These are phyloP conservation scores for Tetraneura akinire DNA, from an alignment of 1,140 invertebrate species.

Conservation along the genomic window DNA sequence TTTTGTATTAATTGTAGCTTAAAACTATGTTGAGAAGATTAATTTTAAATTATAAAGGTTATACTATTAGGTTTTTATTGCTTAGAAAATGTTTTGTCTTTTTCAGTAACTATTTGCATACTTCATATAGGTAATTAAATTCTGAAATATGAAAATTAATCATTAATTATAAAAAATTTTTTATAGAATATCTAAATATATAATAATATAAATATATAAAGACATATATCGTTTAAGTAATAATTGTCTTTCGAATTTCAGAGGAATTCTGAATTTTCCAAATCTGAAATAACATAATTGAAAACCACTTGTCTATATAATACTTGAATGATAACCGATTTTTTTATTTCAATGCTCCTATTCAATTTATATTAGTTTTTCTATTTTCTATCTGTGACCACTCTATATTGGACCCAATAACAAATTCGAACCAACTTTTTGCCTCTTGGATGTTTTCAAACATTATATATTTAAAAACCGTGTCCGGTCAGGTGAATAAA, in stretches of 20 bases:
- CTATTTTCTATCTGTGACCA: slow-evolving; percentile 6
- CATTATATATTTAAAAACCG: slow-evolving; percentile 42
- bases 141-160: no score
- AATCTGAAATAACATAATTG: no score
- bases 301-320: not conserved
- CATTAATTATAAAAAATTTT: no score
- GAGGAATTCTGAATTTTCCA: not conserved
- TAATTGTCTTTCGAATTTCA: not conserved
- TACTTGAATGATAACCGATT: slow-evolving; percentile 9
- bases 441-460: not conserved
- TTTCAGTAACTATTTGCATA: no score
- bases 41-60: no score
- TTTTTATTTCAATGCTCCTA: slow-evolving; percentile 26
- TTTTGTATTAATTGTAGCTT: no score
- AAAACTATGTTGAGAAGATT: no score
- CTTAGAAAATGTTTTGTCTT: no score
- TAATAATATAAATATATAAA: not conserved
- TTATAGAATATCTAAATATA: no score
- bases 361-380: slow-evolving; percentile 30
- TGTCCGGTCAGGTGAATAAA: slow-evolving; percentile 43
- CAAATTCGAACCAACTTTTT: slow-evolving; percentile 8
- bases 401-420: not conserved
- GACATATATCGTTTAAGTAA: no score
- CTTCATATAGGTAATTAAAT: no score
- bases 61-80: no score